Conservation (phyloP, 1,140 invertebrate species). For the Drosophila sechellia region DNA sequence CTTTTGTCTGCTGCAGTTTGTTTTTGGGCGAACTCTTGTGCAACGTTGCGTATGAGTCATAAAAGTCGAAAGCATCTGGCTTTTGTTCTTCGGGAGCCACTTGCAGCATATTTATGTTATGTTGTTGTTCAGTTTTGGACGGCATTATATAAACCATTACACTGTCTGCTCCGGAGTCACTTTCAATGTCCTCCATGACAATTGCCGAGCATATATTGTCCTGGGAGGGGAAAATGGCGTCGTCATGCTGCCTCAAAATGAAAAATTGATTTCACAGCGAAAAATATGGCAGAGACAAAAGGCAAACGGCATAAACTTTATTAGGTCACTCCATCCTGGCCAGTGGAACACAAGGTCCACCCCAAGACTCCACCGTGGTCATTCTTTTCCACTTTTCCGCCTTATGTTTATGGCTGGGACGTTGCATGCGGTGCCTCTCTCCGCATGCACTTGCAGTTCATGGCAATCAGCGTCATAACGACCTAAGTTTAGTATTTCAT, state of each 20-base stretch:
- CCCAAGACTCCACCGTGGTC: background rate
- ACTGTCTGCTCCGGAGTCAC: conserved; percentile 54
- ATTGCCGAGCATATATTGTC: conserved; percentile 59
- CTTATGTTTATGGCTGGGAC: conserved; percentile 64
- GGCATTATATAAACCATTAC: conserved; percentile 70
- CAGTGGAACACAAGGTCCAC: conserved; percentile 14
- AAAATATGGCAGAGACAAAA: conserved; percentile 56
- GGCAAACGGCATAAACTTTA: conserved; percentile 55
- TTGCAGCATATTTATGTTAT: conserved; percentile 69
- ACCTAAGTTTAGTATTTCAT: conserved; percentile 75
- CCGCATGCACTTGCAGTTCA: conserved; percentile 74
- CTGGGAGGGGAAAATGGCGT: conserved; percentile 23
- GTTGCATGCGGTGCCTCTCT: conserved; percentile 34
- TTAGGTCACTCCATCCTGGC: conserved; percentile 56
- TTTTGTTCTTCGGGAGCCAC: conserved; percentile 57
- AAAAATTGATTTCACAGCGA: conserved; percentile 75
- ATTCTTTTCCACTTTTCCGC: conserved; percentile 9
- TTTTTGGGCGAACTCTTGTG: conserved; percentile 43
- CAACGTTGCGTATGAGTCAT: conserved; percentile 73
- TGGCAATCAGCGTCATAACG: conserved; percentile 74
- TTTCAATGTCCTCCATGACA: conserved; percentile 64
- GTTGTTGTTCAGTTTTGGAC: conserved; percentile 36
- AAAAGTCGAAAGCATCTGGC: conserved; percentile 56
- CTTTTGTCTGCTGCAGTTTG: conserved; percentile 38
- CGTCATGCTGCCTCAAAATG: conserved; percentile 70